Conservation (phyloP, 2,888 invertebrate genomes). For the Bimastos eiseni region DNA sequence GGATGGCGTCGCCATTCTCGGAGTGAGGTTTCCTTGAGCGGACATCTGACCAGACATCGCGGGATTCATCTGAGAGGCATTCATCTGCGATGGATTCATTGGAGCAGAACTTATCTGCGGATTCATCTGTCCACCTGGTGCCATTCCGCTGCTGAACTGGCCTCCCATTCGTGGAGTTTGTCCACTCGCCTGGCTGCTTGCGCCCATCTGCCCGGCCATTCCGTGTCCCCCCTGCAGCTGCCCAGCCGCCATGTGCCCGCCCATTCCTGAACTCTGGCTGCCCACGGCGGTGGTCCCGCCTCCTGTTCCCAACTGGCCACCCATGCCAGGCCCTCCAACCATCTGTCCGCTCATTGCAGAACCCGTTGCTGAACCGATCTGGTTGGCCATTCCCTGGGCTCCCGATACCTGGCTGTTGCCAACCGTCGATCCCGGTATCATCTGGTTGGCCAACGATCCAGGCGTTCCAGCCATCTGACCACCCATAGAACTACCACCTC, state of each 20-base stretch:
- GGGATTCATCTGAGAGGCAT: neutral
- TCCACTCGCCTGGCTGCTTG: neutral
- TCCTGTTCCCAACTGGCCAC: conserved; percentile 7
- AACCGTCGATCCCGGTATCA: neutral
- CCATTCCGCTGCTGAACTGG: conserved; percentile 22
- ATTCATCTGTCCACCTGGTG: neutral
- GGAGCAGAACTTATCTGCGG: neutral
- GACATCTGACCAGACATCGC: neutral
- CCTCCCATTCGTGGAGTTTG: neutral
- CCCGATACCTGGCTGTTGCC: conserved; percentile 1
- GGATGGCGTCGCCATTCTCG: conserved; percentile 1
- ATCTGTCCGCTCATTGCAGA: neutral
- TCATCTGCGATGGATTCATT: neutral
- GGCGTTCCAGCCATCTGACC: neutral
- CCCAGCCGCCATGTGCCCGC: neutral
- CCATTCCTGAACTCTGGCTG: neutral
- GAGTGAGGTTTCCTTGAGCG: neutral
- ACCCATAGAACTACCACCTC: neutral
- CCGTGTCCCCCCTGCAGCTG: conserved; percentile 19
- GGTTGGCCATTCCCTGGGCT: neutral
- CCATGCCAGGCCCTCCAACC: neutral
- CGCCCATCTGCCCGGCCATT: conserved; percentile 15
- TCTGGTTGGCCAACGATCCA: neutral
- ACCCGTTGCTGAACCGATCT: neutral
- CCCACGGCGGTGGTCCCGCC: neutral